Evolutionary conservation across 2,888 invertebrate genomes (phyloP).

Genomic region (Pachydiplax longipennis): DNA sequence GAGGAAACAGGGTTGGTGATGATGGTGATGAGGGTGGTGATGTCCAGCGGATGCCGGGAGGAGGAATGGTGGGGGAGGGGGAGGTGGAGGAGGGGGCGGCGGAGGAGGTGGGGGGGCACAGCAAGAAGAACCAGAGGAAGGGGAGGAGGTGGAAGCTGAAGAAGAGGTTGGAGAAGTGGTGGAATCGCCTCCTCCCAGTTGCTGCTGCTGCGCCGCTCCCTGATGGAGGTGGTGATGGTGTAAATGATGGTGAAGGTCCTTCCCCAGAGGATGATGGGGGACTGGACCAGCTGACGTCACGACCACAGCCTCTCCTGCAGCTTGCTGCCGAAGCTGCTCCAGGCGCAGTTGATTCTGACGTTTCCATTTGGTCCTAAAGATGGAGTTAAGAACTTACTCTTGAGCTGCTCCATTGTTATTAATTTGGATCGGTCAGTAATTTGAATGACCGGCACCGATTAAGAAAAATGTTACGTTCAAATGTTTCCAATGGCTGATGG

Average conservation of each 20-base stretch:
- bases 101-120: not conserved
- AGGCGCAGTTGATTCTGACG: conserved; percentile 79
- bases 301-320: conserved; percentile 67
- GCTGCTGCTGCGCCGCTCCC: not conserved
- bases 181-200: not conserved
- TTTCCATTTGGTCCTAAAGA: conserved; percentile 62
- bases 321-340: conserved; percentile 86
- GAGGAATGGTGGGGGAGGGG: conserved; percentile 56
- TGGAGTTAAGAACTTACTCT: not conserved
- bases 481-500: no score
- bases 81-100: conserved; percentile 55
- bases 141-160: not conserved
- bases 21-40: conserved; percentile 14
- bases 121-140: not conserved
- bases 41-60: conserved; percentile 53
- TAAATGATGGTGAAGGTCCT: conserved; percentile 34
- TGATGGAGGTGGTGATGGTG: conserved; percentile 31
- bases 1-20: conserved; percentile 64
- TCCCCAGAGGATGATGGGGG: not conserved
- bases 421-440: no score
- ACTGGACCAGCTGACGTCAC: conserved; percentile 4
- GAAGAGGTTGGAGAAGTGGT: conserved; percentile 37
- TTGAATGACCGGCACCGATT: no score
- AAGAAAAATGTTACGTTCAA: no score
- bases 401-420: no score